Percentiles rank a stretch among this genome's conserved stretches.
These are phyloP conservation scores for Centruroides sculpturatus DNA, from an alignment of 1,140 invertebrate species.

Conservation along the genomic window DNA sequence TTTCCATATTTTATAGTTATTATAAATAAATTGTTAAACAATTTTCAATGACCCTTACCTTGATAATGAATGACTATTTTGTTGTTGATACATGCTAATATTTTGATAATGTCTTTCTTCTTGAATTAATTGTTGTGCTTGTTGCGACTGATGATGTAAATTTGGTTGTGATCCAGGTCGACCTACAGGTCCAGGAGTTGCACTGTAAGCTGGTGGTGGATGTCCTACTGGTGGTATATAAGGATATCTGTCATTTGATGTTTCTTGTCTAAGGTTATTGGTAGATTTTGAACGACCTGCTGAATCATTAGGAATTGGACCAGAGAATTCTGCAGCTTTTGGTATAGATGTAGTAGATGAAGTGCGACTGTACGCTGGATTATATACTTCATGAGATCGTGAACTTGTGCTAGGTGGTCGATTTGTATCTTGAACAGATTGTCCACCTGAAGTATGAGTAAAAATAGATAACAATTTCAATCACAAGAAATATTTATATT, in stretches of 20 bases:
- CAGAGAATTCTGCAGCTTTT: slow-evolving; percentile 7
- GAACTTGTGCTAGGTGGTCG: slow-evolving; percentile 1
- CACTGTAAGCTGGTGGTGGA: slow-evolving; percentile 9
- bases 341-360: slow-evolving; percentile 37
- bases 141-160: slow-evolving; percentile 16
- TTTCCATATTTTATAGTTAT: too few species aligned
- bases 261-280: slow-evolving; percentile 9
- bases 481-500: too few species aligned
- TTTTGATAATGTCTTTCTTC: slow-evolving; percentile 24
- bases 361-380: slow-evolving; percentile 50
- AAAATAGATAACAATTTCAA: too few species aligned
- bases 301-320: not conserved
- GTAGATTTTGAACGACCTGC: slow-evolving; percentile 7
- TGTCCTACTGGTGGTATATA: slow-evolving; percentile 16
- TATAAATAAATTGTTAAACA: too few species aligned
- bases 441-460: too few species aligned
- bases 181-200: slow-evolving; percentile 1
- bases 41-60: too few species aligned
- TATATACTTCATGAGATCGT: slow-evolving; percentile 44
- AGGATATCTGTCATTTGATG: slow-evolving; percentile 3
- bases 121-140: slow-evolving; percentile 13
- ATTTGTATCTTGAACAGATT: too few species aligned
- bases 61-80: not conserved
- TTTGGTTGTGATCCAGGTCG: slow-evolving; percentile 17
- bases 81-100: slow-evolving; percentile 21